Conservation (phyloP, 2,797 vertebrate genomes). For the Tragopan temminckii region DNA sequence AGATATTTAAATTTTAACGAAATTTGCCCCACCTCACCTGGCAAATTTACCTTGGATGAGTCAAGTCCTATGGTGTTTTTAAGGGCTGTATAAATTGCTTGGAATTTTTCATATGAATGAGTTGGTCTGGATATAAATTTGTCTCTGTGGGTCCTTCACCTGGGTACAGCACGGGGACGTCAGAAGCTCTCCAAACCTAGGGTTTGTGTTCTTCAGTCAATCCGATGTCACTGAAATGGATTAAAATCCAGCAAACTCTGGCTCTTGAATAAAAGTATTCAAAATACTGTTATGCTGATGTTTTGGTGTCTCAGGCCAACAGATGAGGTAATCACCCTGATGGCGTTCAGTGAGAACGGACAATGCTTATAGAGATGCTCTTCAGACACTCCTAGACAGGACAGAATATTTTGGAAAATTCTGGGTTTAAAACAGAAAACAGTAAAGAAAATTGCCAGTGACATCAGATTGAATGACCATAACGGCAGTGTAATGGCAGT, state of each 20-base stretch:
- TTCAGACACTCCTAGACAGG: too few species aligned
- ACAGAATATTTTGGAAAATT: background rate
- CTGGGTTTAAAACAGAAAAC: background rate
- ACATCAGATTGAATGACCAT: background rate
- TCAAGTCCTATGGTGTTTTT: background rate
- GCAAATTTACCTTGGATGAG: background rate
- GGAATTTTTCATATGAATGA: background rate
- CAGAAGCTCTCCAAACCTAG: background rate
- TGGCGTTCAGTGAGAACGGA: background rate
- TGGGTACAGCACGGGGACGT: background rate
- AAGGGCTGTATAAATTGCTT: background rate
- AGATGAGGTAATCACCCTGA: background rate
- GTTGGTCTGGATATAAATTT: background rate
- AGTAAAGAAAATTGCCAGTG: background rate
- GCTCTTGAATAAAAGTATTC: background rate
- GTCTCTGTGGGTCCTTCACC: fast-evolving
- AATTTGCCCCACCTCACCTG: background rate
- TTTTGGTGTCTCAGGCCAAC: background rate
- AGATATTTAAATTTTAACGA: background rate
- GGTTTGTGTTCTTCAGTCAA: background rate
- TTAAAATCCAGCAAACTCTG: background rate
- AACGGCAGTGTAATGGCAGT: fast-evolving
- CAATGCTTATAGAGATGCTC: background rate
- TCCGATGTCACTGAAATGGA: background rate
- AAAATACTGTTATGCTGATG: background rate